phyloP scores from a whole-genome alignment of 1,140 invertebrate species.

The Euwallacea fornicatus region DNA sequence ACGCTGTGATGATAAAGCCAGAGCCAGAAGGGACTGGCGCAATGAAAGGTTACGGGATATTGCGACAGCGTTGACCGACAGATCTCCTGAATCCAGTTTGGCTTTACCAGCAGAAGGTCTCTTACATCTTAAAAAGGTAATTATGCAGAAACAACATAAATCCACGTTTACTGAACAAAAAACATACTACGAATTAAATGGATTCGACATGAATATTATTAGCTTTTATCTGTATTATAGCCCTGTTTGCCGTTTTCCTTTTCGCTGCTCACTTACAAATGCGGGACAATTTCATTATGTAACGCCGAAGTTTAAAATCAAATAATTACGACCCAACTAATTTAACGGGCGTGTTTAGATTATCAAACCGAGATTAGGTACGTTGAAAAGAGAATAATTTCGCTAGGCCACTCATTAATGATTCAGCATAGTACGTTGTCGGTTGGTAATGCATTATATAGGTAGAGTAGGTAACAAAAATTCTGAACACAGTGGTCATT shows the following conservation, averaged over 20 bases:
- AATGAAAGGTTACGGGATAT: slow-evolving; percentile 73
- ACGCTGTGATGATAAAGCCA: slow-evolving; percentile 69
- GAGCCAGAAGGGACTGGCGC: slow-evolving; percentile 57
- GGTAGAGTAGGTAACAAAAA: no score
- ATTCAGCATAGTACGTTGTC: background rate
- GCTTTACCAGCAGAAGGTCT: slow-evolving; percentile 74
- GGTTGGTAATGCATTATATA: background rate
- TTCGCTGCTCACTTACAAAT: no score
- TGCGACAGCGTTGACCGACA: slow-evolving; percentile 66
- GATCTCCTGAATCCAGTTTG: slow-evolving; percentile 55
- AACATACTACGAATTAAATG: background rate
- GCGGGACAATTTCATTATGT: no score
- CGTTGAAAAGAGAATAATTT: no score
- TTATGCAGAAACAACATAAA: background rate
- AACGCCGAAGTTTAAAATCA: no score
- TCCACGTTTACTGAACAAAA: background rate
- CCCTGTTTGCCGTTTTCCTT: no score
- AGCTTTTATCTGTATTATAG: no score
- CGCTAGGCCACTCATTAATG: background rate
- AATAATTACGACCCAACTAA: no score
- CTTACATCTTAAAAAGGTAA: slow-evolving; percentile 78
- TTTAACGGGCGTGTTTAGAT: no score
- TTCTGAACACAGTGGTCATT: no score
- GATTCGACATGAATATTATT: no score
- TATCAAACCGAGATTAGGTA: no score